Evolutionary conservation across 2,113 vertebrate genomes (phyloP).

Genomic region (Limnothrissa miodon): DNA sequence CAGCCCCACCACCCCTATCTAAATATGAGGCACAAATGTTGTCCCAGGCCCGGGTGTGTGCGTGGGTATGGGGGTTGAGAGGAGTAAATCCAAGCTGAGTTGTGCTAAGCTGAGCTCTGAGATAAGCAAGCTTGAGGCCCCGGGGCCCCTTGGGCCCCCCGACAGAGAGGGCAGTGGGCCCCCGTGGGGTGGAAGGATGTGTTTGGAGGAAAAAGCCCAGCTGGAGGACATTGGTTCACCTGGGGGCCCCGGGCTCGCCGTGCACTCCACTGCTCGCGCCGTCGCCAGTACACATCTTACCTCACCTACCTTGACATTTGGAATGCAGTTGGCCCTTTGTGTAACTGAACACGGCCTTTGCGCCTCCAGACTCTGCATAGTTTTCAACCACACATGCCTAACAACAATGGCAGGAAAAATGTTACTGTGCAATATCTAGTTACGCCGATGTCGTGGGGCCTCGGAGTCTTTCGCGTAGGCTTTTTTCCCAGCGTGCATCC

Average conservation of each 20-base stretch:
- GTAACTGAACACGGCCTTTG: not conserved
- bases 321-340: not conserved
- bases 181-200: not conserved
- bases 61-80: too few species aligned
- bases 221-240: not conserved
- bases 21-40: not conserved
- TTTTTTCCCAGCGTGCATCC: too few species aligned
- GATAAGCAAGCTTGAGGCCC: not conserved
- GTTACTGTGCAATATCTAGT: not conserved
- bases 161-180: not conserved
- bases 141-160: too few species aligned
- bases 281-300: not conserved
- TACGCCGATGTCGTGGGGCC: not conserved
- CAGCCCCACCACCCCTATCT: not conserved
- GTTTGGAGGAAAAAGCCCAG: not conserved
- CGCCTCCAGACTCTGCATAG: not conserved
- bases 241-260: not conserved
- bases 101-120: not conserved
- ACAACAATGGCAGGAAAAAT: not conserved
- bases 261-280: not conserved
- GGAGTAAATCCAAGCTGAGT: too few species aligned
- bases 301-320: not conserved
- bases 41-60: too few species aligned
- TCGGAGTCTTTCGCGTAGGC: not conserved
- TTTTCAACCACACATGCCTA: not conserved